A percentile compares a stretch with the other conserved stretches of the same genome.
These are phyloP conservation scores for Protobothrops flavoviridis DNA, from an alignment of 2,113 vertebrate species.

Conservation along the genomic window DNA sequence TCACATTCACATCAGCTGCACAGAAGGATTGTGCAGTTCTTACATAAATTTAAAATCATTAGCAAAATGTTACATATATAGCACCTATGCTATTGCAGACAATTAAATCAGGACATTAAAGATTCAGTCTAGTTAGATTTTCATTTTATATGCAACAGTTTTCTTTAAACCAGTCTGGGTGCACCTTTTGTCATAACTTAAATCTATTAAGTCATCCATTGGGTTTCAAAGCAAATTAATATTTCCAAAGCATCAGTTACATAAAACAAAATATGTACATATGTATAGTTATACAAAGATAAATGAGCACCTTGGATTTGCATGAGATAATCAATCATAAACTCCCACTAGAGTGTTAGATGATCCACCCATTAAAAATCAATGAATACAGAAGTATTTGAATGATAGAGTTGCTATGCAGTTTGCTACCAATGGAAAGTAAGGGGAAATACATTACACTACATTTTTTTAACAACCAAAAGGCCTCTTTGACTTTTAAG, in stretches of 20 bases:
- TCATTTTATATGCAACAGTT: neutral
- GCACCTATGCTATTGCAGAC: neutral
- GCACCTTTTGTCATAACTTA: neutral
- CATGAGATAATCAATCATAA: neutral
- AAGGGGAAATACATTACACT: neutral
- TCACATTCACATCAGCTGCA: neutral
- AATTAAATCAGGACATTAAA: neutral
- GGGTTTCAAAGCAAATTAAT: neutral
- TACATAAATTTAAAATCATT: neutral
- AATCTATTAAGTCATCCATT: neutral
- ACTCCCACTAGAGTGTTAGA: neutral
- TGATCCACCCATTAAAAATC: neutral
- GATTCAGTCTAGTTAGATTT: neutral
- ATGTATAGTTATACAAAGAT: constrained; percentile 39
- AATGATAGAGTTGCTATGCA: neutral
- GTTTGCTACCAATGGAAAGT: neutral
- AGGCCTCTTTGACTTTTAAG: neutral
- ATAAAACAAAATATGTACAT: constrained; percentile 16
- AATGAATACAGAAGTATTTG: neutral
- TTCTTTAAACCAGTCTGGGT: constrained; percentile 18
- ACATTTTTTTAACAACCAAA: neutral
- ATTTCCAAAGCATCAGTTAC: constrained; percentile 21
- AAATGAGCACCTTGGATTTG: constrained; percentile 63
- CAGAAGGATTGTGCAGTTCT: neutral
- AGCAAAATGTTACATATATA: neutral